Evolutionary conservation across 2,888 invertebrate species (phyloP), one percentile per base, ranked within the genome.

Genomic region (Acanthosepion pharaonis): DNA sequence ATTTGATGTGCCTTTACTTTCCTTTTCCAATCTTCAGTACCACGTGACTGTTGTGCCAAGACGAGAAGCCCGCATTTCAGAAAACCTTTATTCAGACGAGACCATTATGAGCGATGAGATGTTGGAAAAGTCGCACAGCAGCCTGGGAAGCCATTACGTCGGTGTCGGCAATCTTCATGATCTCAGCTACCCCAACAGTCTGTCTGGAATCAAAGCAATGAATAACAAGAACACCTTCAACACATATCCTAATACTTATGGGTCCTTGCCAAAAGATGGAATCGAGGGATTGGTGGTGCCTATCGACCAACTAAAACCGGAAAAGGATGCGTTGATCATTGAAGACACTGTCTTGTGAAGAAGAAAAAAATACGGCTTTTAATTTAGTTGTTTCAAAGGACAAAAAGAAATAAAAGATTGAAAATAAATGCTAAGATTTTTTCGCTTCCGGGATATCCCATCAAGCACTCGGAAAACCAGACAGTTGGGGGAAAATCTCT

Each of bases 11-110:
- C 53, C 15, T n/a, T 93, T 93, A 93, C 93, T 78, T 94, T 59
- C 48, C 18, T 93, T n/a, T 93, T 93, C 53, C 49, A 51, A n/a
- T 93, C 49, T 93, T n/a, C 93, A 93, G 93, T 93, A 93, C 53
- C 93, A 93, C 49, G 93, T 93, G 93, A 93, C 93, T 25, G 93
- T 93, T 18, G 93, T 93, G 42, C 93, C 93, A 15, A 49, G 93
- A 6, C 28, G 93, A 53, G 93, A 93, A 53, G 93, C 93, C n/a
- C 25, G 33, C 20, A 93, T 93, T 53, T n/a, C 49, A 6, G 93
- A 96, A 55, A 96, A 95, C 95, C 96, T 96, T 25, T 95, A 96
- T 18, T 94, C 96, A 0, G 96, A 96, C 94, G 95, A 95, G 15
- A 96, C 96, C 93, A 96, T 96, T 33, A 95, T 95, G 94, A 95